These are phyloP conservation scores for Phengaris arion DNA, from an alignment of 2,888 invertebrate genomes.

Conservation along the genomic window DNA sequence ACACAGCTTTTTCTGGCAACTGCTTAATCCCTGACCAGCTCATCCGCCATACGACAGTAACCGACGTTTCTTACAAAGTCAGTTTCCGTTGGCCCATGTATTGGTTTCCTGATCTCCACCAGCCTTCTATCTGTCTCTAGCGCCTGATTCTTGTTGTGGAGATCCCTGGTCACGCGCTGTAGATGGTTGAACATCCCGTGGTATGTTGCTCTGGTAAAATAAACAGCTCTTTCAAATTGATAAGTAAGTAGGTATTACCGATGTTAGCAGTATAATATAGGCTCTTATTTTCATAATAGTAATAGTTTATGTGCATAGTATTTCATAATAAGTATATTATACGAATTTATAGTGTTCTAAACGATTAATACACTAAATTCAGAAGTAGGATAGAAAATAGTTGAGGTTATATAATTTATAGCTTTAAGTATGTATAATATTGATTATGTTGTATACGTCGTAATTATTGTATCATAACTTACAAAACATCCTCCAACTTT, in stretches of 20 bases:
- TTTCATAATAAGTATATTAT: no score
- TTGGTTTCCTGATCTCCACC: conserved; percentile 82
- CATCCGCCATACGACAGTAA: conserved; percentile 85
- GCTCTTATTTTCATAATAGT: no score
- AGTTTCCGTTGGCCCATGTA: conserved; percentile 74
- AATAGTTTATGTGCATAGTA: no score
- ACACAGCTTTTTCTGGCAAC: not conserved
- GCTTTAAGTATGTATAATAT: no score
- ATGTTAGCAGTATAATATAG: no score
- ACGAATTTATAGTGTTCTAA: no score
- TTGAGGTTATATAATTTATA: not conserved
- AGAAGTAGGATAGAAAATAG: no score
- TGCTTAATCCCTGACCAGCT: conserved; percentile 63
- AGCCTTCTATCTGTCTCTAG: conserved; percentile 88
- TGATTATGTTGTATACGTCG: no score
- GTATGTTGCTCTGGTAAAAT: conserved; percentile 77
- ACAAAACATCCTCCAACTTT: conserved; percentile 86
- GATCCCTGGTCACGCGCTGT: conserved; percentile 82
- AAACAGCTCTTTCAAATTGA: no score
- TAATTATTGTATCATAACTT: conserved; percentile 46
- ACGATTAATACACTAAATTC: no score
- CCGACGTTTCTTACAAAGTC: conserved; percentile 86
- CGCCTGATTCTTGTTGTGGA: conserved; percentile 87
- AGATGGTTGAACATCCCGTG: conserved; percentile 76
- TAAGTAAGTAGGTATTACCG: not conserved